Evolutionary conservation across 2,888 invertebrate genomes (phyloP), one percentile per base, ranked within the genome.

Genomic region (Tribolium freemani): DNA sequence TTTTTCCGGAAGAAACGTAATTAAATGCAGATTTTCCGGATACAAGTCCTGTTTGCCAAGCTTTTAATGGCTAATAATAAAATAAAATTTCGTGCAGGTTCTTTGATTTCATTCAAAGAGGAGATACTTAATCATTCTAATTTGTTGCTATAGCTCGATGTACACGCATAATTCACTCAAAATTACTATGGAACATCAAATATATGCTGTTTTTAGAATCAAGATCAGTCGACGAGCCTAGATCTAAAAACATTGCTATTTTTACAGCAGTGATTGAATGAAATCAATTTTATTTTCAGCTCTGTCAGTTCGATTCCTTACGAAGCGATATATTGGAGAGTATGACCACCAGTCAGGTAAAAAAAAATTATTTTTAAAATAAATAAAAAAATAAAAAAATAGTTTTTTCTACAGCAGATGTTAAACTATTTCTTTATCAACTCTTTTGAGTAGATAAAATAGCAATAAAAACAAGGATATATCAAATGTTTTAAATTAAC

Each of bases 341-440:
- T 97, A 97, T 87, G 96, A 96, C 86, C 96, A 96, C 86, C 95
- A 96, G 87, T 93, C 94, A 90, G 96, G 96, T 95, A 88, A n/a
- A n/a, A n/a, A n/a, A n/a, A n/a, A n/a, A n/a, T n/a, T n/a, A n/a
- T n/a, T n/a, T n/a, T n/a, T n/a, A n/a, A n/a, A n/a, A n/a, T n/a
- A n/a, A n/a, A n/a, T n/a, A n/a, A n/a, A n/a, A n/a, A n/a, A n/a
- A n/a, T n/a, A n/a, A n/a, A n/a, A n/a, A n/a, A n/a, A n/a, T n/a
- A n/a, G n/a, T n/a, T n/a, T n/a, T n/a, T n/a, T n/a, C n/a, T n/a
- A n/a, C n/a, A n/a, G n/a, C n/a, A n/a, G n/a, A n/a, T n/a, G n/a
- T n/a, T n/a, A n/a, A n/a, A n/a, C n/a, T n/a, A n/a, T n/a, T n/a
- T n/a, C n/a, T n/a, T n/a, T n/a, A n/a, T n/a, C n/a, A n/a, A n/a